phyloP scores from a whole-genome alignment of 1,140 invertebrate species.

The Euwallacea similis region DNA sequence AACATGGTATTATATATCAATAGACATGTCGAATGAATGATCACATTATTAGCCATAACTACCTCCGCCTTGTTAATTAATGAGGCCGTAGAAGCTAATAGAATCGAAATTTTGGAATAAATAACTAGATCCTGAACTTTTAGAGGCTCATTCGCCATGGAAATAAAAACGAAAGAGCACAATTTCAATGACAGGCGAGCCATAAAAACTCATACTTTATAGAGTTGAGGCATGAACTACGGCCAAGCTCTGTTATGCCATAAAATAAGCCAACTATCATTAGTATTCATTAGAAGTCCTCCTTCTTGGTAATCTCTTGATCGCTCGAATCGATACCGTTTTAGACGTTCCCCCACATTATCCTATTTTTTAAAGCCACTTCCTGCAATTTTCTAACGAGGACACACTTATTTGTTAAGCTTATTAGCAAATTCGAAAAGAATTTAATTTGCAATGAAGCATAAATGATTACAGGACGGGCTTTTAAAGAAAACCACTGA shows the following conservation, averaged over 20 bases:
- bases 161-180: slow-evolving; percentile 27
- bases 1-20: slow-evolving; percentile 10
- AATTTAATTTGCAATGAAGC: not conserved
- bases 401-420: not conserved
- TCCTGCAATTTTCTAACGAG: not conserved
- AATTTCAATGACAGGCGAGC: slow-evolving; percentile 18
- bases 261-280: slow-evolving; percentile 35
- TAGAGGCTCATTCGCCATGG: not conserved
- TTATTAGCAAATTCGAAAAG: not conserved
- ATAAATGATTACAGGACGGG: slow-evolving; percentile 2
- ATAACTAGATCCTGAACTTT: no score
- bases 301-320: slow-evolving; percentile 33
- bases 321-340: slow-evolving; percentile 33
- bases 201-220: slow-evolving; percentile 36
- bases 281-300: slow-evolving; percentile 36
- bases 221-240: slow-evolving; percentile 30
- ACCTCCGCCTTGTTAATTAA: not conserved
- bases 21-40: slow-evolving; percentile 2
- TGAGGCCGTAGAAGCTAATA: not conserved
- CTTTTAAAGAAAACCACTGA: not conserved
- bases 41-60: not conserved
- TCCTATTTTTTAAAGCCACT: slow-evolving; percentile 14
- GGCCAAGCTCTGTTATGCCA: slow-evolving; percentile 23
- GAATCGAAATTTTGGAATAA: no score
- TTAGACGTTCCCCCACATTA: slow-evolving; percentile 28